These are phyloP conservation scores for Metallyticus violacea DNA, from an alignment of 2,888 invertebrate genomes.

Conservation along the genomic window DNA sequence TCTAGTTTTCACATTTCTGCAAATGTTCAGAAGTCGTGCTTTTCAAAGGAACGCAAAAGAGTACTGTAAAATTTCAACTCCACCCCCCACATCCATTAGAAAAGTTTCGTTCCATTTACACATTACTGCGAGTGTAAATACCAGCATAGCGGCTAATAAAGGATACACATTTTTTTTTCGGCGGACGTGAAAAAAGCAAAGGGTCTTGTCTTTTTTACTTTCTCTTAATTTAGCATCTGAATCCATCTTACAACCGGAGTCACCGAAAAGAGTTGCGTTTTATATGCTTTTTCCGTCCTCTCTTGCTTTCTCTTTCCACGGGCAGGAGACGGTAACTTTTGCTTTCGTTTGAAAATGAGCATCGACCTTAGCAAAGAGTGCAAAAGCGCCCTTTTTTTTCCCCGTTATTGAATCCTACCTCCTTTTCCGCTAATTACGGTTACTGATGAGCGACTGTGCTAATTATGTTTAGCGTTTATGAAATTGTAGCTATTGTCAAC, in stretches of 20 bases:
- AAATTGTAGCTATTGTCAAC: not conserved
- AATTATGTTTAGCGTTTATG: not conserved
- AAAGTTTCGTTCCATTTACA: too few relatives aligned
- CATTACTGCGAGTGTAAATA: not conserved
- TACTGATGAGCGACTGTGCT: not conserved
- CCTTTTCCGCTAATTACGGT: not conserved
- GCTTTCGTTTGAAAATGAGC: not conserved
- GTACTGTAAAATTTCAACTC: not conserved
- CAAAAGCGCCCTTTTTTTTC: not conserved
- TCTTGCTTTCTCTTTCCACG: not conserved
- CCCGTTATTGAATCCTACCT: not conserved
- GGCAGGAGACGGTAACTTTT: not conserved
- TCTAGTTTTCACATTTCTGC: not conserved
- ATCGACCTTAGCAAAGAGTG: not conserved
- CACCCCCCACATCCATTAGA: not conserved
- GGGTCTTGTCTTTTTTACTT: not conserved
- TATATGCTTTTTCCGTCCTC: not conserved
- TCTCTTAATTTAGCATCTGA: not conserved
- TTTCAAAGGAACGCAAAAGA: not conserved
- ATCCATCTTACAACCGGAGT: not conserved
- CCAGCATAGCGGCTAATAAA: not conserved
- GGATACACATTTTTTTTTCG: not conserved
- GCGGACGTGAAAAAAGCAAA: not conserved
- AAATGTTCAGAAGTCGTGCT: not conserved
- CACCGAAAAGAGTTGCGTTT: not conserved